Evolutionary conservation across 2,113 vertebrate genomes (phyloP), one percentile per base, ranked within the genome.

Genomic region (Mystacornis crossleyi): DNA sequence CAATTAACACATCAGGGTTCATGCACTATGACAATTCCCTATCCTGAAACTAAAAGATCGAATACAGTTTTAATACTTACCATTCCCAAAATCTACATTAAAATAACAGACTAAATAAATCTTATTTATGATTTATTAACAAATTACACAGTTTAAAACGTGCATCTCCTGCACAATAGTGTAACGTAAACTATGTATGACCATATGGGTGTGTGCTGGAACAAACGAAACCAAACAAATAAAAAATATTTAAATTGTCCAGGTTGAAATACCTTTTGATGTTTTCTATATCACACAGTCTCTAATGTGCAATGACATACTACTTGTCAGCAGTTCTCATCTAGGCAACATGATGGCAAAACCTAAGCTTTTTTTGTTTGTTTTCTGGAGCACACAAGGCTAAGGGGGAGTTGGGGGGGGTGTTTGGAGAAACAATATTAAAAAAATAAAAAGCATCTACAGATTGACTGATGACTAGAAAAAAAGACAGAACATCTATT

Each of bases 371-470:
- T 5, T n/a, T 81, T 64, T 58, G 34, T 48, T 45, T 1, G 15
- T 71, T 78, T 89, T 67, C 66, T 72, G 62, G 10, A 64, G 43
- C 38, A 81, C 16, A n/a, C 8, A 78, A 45, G 19, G n/a, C 17
- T 20, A 31, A 69, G 14, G 7, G 1, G 4, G 3, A n/a, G n/a
- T n/a, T n/a, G n/a, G 7, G 25, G 8, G 14, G 7, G 12, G 13
- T 5, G 38, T 38, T 8, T 23, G 20, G 6, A 47, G 25, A 50
- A 86, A 86, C 14, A 45, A 67, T 12, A 60, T 5, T 65, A 74
- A 54, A 86, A 86, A 12, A 45, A 67, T 12, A 60, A 4, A 69
- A 78, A 54, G n/a, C n/a, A 66, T 21, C 17, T 14, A 83, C 17
- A 83, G 18, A 73, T 15, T 40, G 21, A 69, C 29, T 66, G 77